phyloP scores from a whole-genome alignment of 2,888 invertebrate species.

The Micropterix aruncella region DNA sequence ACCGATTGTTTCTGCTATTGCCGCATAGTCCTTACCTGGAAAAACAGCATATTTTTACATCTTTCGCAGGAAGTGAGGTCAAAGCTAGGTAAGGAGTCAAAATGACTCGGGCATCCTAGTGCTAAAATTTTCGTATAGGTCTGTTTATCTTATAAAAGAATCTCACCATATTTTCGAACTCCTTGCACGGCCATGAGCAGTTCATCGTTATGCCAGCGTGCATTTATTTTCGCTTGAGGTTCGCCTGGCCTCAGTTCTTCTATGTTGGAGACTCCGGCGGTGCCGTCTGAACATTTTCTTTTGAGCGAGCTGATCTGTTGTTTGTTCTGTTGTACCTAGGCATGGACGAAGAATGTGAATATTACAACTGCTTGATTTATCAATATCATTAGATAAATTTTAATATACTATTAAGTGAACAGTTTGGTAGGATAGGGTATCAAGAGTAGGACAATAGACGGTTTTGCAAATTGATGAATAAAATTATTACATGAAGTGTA shows the following conservation, averaged over 20 bases:
- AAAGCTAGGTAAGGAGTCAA: no score
- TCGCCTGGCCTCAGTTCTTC: slow-evolving; percentile 47
- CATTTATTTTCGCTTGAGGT: slow-evolving; percentile 57
- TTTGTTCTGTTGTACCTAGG: slow-evolving; percentile 88
- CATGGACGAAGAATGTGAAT: no score
- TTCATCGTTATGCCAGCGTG: slow-evolving; percentile 90
- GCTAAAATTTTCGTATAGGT: no score
- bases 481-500: no score
- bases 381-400: no score
- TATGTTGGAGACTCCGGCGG: slow-evolving; percentile 33
- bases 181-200: slow-evolving; percentile 83
- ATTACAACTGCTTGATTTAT: no score
- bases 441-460: no score
- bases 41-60: slow-evolving; percentile 4
- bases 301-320: slow-evolving; percentile 80
- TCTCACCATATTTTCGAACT: slow-evolving; percentile 67
- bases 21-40: slow-evolving; percentile 71
- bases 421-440: no score
- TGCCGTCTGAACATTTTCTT: slow-evolving; percentile 46
- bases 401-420: no score
- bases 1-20: slow-evolving; percentile 88
- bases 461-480: no score
- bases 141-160: slow-evolving; percentile 24
- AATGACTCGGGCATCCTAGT: no score
- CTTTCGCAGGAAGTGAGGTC: no score